These are phyloP conservation scores for Psophia crepitans DNA, from an alignment of 2,113 vertebrate species.

Conservation along the genomic window DNA sequence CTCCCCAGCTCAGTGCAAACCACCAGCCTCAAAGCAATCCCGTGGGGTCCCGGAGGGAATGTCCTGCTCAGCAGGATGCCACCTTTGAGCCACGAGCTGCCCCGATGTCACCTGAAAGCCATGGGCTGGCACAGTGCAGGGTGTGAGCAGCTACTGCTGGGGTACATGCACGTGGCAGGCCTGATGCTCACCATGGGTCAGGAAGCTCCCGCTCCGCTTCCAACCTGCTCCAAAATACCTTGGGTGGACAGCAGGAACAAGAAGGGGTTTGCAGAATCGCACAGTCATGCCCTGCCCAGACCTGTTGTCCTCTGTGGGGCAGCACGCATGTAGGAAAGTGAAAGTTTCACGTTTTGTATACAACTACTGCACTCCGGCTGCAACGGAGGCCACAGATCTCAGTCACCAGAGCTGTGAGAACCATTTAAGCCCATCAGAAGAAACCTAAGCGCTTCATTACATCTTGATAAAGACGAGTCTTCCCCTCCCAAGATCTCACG, in stretches of 20 bases:
- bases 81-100: not conserved
- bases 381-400: not conserved
- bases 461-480: not conserved
- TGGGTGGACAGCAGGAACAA: rapidly evolving
- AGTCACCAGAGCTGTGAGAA: not conserved
- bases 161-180: not conserved
- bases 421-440: not conserved
- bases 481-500: not conserved
- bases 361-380: not conserved
- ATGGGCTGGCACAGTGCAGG: not conserved
- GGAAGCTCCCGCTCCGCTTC: not conserved
- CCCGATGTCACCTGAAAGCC: not conserved
- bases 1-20: not conserved
- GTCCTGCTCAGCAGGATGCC: not conserved
- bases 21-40: not conserved
- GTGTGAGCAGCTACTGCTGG: not conserved
- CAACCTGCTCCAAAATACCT: not conserved
- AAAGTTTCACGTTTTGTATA: not conserved
- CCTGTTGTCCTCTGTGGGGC: rapidly evolving
- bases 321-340: not conserved
- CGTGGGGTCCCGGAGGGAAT: rapidly evolving
- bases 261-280: not conserved
- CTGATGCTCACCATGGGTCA: rapidly evolving
- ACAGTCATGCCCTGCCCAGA: rapidly evolving
- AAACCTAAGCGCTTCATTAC: not conserved